A percentile compares a stretch with the other conserved stretches of the same genome.
phyloP scores from a whole-genome alignment of 2,797 vertebrate genomes.

The Melanogrammus aeglefinus region DNA sequence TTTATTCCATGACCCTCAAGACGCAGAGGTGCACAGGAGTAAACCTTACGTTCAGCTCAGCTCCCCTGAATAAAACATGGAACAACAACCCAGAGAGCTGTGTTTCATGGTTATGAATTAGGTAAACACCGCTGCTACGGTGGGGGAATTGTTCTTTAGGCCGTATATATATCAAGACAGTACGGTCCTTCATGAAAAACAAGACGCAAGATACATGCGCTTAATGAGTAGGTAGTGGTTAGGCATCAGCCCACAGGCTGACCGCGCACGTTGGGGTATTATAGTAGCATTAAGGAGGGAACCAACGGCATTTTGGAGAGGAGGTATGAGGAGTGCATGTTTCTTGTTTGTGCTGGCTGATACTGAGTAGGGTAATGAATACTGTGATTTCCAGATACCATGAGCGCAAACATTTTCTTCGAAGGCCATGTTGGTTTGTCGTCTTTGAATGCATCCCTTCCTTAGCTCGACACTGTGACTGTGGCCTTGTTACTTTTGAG shows the following conservation, averaged over 20 bases:
- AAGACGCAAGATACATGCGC: neutral
- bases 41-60: constrained; percentile 49
- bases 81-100: constrained; percentile 49
- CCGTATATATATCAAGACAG: neutral
- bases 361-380: neutral
- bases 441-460: neutral
- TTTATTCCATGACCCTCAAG: constrained; percentile 56
- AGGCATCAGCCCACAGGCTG: neutral
- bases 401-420: neutral
- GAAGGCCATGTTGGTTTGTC: neutral
- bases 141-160: neutral
- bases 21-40: constrained; percentile 49
- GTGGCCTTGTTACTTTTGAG: neutral
- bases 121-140: constrained; percentile 61
- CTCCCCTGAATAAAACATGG: constrained; percentile 58
- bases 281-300: neutral
- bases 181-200: neutral
- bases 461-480: neutral
- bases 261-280: neutral
- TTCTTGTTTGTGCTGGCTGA: neutral
- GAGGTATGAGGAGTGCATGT: neutral
- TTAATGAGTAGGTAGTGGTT: neutral
- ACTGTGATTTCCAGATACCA: neutral
- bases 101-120: constrained; percentile 66
- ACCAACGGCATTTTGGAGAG: neutral